Conservation (phyloP, 1,140 invertebrate species). For the Sweltsa coloradensis region DNA sequence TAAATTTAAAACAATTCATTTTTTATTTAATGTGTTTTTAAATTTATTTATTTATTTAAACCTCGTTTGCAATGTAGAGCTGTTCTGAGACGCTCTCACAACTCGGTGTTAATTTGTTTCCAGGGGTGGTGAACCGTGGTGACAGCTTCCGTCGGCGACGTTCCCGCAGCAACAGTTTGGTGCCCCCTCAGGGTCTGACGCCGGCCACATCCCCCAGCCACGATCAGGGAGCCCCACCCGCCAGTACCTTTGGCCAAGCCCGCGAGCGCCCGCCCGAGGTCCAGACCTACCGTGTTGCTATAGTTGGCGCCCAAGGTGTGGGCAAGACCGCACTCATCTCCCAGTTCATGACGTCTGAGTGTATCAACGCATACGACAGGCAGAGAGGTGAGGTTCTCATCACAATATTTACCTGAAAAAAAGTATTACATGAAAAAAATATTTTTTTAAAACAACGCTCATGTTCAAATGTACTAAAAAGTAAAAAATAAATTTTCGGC, state of each 20-base stretch:
- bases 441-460: too few species aligned
- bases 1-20: too few species aligned
- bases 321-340: conserved; percentile 82
- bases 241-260: conserved; percentile 23
- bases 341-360: conserved; percentile 91
- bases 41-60: too few species aligned
- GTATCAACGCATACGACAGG: conserved; percentile 82
- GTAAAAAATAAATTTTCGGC: too few species aligned
- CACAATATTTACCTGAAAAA: too few species aligned
- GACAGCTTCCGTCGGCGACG: conserved; percentile 72
- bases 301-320: conserved; percentile 74
- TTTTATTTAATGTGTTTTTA: too few species aligned
- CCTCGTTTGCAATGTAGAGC: too few species aligned
- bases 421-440: too few species aligned
- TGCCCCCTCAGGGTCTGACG: conserved; percentile 27
- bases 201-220: conserved; percentile 17
- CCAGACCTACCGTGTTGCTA: conserved; percentile 55
- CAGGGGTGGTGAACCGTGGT: conserved; percentile 79
- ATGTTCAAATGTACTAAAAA: too few species aligned
- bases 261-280: conserved; percentile 31
- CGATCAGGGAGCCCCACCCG: conserved; percentile 26
- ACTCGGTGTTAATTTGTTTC: too few species aligned
- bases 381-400: conserved; percentile 43
- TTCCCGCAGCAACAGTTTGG: conserved; percentile 64
- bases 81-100: too few species aligned